phyloP scores from a whole-genome alignment of 53 echinoderm and acorn worm species.

The Temnopleurus reevesii region DNA sequence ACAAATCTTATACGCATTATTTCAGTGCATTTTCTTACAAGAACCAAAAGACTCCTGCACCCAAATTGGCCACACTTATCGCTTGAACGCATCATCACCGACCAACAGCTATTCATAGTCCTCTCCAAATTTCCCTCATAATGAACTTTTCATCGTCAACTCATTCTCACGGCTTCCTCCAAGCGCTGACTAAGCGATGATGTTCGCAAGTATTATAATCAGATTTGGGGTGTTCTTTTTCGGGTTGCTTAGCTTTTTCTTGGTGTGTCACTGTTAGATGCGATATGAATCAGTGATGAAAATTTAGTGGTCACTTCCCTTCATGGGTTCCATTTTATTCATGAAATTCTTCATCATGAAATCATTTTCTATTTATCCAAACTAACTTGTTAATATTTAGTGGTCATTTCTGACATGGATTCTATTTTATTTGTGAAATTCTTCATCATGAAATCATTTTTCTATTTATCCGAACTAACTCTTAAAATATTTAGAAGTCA shows the following conservation, averaged over 20 bases:
- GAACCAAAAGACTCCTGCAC: not conserved
- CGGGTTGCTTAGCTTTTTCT: not conserved
- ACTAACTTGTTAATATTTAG: too few relatives aligned
- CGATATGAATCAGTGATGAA: not conserved
- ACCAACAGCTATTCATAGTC: not conserved
- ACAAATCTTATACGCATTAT: not conserved
- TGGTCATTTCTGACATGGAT: too few relatives aligned
- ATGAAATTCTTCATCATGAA: too few relatives aligned
- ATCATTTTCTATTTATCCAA: too few relatives aligned
- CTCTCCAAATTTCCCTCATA: not conserved
- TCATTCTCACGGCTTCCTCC: not conserved
- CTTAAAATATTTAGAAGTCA: too few relatives aligned
- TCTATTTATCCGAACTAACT: too few relatives aligned
- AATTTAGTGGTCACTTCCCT: constrained; percentile 2
- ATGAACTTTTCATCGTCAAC: not conserved
- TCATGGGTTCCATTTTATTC: too few relatives aligned
- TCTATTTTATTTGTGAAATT: too few relatives aligned
- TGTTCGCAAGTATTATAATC: not conserved
- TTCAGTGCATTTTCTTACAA: not conserved
- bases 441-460: too few relatives aligned
- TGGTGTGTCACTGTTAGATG: not conserved
- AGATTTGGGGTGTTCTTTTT: not conserved
- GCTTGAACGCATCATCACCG: not conserved
- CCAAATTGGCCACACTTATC: not conserved
- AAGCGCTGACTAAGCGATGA: not conserved